These are phyloP conservation scores for Petroica traversi DNA, from an alignment of 2,113 vertebrate genomes.

Conservation along the genomic window DNA sequence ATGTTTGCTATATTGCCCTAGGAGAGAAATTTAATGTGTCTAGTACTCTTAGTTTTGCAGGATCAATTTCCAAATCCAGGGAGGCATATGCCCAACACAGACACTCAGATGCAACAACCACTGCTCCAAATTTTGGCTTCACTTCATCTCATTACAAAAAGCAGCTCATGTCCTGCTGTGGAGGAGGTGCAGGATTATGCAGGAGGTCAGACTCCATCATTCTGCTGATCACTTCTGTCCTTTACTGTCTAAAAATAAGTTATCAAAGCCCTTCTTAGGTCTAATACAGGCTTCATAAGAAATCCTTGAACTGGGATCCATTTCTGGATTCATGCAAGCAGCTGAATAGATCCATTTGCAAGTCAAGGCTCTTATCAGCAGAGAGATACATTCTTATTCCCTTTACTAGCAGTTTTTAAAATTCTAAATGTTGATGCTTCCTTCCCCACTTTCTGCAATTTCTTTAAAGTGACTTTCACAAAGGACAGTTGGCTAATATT, in stretches of 20 bases:
- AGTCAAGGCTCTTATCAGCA: background rate
- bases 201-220: slow-evolving; percentile 27
- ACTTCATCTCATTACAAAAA: slow-evolving; percentile 59
- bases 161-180: slow-evolving; percentile 42
- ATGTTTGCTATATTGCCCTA: background rate
- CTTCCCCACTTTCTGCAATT: background rate
- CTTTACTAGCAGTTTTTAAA: background rate
- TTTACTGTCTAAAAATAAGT: slow-evolving; percentile 52
- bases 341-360: background rate
- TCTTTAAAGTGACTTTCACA: slow-evolving; percentile 6
- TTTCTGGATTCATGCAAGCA: background rate
- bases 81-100: background rate
- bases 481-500: background rate
- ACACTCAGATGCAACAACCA: background rate
- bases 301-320: background rate
- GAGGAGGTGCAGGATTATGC: slow-evolving; percentile 43
- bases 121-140: slow-evolving; percentile 35
- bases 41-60: background rate
- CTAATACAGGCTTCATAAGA: background rate
- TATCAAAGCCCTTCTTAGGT: slow-evolving; percentile 29
- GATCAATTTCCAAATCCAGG: background rate
- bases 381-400: background rate
- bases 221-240: slow-evolving; percentile 39
- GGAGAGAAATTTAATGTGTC: background rate
- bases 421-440: background rate